Base-by-base conservation (phyloP, 2,888 invertebrate species). In the Chrysolina americana region DNA sequence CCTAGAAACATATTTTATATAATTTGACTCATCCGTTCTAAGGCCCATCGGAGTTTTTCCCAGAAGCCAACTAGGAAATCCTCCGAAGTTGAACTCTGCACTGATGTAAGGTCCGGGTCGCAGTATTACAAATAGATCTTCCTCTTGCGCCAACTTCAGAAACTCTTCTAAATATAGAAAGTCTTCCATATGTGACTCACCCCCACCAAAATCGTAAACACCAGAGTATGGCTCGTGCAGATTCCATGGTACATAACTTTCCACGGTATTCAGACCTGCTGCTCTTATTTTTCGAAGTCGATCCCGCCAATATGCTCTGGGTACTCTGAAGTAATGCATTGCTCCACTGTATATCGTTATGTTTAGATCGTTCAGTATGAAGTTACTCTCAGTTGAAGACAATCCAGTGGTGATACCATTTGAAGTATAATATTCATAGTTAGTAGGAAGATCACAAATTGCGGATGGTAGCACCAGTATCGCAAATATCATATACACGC, bases 41-140 rank as follows among this genome's bases (percentile, higher is more conserved):
- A 47, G 76, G 68, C 19, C 77, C 23, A 85, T 81, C 89, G 88
- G 85, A 0, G 89, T 87, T 76, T 90, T 89, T 41, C 89, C 78
- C 44, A 85, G 70, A 28, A 86, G 73, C 84, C 84, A 85, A 71
- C 81, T 80, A 0, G 87, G 87, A 62, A 87, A 78, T 10, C 87
- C 88, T 15, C 87, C 88, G 76, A 87, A 87, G 76, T 98, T 97
- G 87, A 96, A 92, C 89, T 98, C 98, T 13, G 95, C 95, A 86
- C 96, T 96, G 80, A 98, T 97, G 83, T 96, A 98, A 0, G 98
- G 98, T 0, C 98, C 98, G 0, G 96, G 93, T 28, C 98, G 89
- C 1, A 98, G 87, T 65, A 97, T 91, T 0, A 96, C 96, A 41
- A 93, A 88, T 53, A 98, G 88, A 74, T 93, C 95, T 85, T 94